Percentiles rank a stretch among this genome's conserved stretches.
phyloP scores from a whole-genome alignment of 1,140 invertebrate species.

The Eriocheir sinensis region DNA sequence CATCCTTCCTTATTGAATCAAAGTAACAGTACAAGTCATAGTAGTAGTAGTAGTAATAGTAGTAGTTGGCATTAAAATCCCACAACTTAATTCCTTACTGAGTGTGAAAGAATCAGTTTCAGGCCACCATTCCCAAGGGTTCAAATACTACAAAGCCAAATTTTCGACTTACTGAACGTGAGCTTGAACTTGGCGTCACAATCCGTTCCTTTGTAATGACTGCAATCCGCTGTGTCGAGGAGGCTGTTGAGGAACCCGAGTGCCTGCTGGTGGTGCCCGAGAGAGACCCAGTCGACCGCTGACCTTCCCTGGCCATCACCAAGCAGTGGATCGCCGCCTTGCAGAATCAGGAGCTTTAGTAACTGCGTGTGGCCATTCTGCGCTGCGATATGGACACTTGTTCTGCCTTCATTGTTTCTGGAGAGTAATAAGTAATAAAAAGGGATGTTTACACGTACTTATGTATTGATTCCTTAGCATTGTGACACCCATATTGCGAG shows the following conservation, averaged over 20 bases:
- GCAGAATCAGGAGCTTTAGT: conserved; percentile 30
- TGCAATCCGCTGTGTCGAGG: conserved; percentile 33
- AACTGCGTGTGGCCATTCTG: conserved; percentile 20
- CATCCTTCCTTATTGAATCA: too few relatives aligned
- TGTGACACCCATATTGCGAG: neutral
- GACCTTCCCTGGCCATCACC: neutral
- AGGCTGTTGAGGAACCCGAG: conserved; percentile 18
- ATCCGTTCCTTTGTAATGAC: neutral
- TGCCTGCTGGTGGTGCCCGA: neutral
- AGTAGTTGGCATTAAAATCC: too few relatives aligned
- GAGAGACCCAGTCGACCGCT: conserved; percentile 31
- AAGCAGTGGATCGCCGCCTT: conserved; percentile 52
- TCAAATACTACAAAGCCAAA: too few relatives aligned
- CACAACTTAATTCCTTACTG: too few relatives aligned
- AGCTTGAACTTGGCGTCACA: neutral
- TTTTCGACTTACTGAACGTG: conserved; percentile 41
- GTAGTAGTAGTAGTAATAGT: too few relatives aligned
- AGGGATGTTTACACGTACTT: neutral
- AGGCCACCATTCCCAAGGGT: too few relatives aligned
- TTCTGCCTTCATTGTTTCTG: conserved; percentile 40
- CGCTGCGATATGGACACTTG: conserved; percentile 46
- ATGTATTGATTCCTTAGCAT: neutral
- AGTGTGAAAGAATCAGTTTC: too few relatives aligned
- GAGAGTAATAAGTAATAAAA: neutral
- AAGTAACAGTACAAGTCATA: too few relatives aligned